These are phyloP conservation scores for Canis aureus DNA, from an alignment of 2,113 vertebrate species.

Conservation along the genomic window DNA sequence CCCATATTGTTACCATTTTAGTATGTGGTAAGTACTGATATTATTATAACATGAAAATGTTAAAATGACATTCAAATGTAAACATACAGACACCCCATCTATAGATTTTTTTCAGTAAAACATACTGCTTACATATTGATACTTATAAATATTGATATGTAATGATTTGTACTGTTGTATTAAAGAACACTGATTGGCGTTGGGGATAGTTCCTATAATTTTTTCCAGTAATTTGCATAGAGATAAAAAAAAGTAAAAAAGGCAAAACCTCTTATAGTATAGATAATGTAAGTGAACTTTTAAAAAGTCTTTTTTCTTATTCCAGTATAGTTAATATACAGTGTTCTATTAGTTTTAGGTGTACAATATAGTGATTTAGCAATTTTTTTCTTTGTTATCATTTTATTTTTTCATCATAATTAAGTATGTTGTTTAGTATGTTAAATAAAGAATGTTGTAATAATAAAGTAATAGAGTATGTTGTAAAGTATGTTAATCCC, in stretches of 20 bases:
- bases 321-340: neutral
- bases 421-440: too few relatives aligned
- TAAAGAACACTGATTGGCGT: neutral
- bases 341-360: neutral
- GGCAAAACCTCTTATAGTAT: neutral
- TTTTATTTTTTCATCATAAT: neutral
- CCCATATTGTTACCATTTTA: neutral
- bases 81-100: neutral
- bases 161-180: constrained; percentile 12
- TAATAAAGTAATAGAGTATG: too few relatives aligned
- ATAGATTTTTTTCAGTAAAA: neutral
- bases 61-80: neutral
- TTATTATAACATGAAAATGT: constrained; percentile 10
- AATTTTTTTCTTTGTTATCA: neutral
- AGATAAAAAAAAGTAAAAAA: constrained; percentile 17
- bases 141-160: neutral
- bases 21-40: neutral
- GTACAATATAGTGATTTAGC: neutral
- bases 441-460: too few relatives aligned
- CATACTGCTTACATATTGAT: neutral
- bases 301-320: neutral
- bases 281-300: neutral
- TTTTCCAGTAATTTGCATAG: neutral
- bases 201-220: neutral
- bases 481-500: neutral